Evolutionary conservation across 2,797 vertebrate species (phyloP).

Genomic region (Dryobates pubescens): DNA sequence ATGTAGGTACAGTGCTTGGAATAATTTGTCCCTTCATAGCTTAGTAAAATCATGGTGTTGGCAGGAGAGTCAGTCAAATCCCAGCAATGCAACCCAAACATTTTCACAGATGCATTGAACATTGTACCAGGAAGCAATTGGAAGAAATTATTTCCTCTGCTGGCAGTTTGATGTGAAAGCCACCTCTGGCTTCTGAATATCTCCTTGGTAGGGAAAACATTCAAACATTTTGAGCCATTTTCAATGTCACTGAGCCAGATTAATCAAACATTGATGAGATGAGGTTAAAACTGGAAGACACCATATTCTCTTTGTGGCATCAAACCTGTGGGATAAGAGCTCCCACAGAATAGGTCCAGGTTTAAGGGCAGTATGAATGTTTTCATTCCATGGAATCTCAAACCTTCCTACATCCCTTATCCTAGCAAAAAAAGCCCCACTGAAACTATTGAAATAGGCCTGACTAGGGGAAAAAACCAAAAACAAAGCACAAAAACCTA

Average conservation of each 20-base stretch:
- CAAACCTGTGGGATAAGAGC: background rate
- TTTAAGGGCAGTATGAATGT: background rate
- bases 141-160: constrained; percentile 13
- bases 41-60: background rate
- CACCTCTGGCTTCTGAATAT: background rate
- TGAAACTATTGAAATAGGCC: background rate
- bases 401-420: background rate
- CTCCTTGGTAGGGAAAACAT: background rate
- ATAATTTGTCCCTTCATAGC: background rate
- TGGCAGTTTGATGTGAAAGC: constrained; percentile 25
- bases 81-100: constrained; percentile 23
- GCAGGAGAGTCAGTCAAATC: background rate
- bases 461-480: background rate
- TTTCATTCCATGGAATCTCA: background rate
- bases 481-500: too few species aligned
- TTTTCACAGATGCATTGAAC: constrained; percentile 13
- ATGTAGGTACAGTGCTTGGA: background rate
- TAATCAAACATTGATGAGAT: constrained; percentile 14
- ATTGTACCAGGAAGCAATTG: background rate
- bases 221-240: constrained; percentile 30
- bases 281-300: background rate
- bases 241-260: constrained; percentile 11
- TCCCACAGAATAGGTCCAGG: background rate
- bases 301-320: background rate
- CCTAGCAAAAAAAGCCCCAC: background rate